These are phyloP conservation scores for Gallinago undulata DNA, from an alignment of 2,113 vertebrate genomes.

Conservation along the genomic window DNA sequence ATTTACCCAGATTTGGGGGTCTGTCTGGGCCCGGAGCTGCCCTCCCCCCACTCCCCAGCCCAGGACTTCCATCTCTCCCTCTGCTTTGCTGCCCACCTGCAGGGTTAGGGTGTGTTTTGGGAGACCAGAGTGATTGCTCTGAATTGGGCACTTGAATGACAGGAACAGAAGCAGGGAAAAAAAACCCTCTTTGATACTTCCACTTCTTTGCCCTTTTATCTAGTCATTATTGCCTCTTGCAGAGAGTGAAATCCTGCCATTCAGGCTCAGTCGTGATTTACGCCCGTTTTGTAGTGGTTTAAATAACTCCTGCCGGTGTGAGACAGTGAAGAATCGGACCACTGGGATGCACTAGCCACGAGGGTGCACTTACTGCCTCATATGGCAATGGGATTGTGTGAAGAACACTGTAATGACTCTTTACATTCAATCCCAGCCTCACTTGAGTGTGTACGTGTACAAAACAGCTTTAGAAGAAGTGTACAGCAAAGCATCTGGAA, in stretches of 20 bases:
- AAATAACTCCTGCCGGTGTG: background rate
- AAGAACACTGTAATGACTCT: conserved; percentile 18
- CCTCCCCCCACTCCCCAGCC: no score
- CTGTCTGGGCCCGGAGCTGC: rapidly evolving
- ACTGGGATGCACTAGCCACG: conserved; percentile 2
- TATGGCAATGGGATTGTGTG: background rate
- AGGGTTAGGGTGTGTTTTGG: background rate
- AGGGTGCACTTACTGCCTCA: conserved; percentile 30
- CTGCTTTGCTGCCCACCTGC: background rate
- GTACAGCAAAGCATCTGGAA: background rate
- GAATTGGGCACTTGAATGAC: background rate
- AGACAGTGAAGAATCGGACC: conserved; percentile 14
- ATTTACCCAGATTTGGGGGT: background rate
- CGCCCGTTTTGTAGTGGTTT: background rate
- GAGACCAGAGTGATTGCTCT: background rate
- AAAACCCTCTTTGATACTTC: background rate
- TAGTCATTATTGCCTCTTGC: conserved; percentile 5
- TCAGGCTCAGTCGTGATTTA: conserved; percentile 7
- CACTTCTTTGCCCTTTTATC: background rate
- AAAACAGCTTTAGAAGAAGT: background rate
- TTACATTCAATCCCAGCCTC: background rate
- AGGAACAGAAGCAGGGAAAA: background rate
- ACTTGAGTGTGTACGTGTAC: background rate
- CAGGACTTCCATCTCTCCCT: background rate
- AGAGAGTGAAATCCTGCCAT: conserved; percentile 25